Evolutionary conservation across 2,888 invertebrate species (phyloP), one percentile per base, ranked within the genome.

Genomic region (Ypsolopha scabrella): DNA sequence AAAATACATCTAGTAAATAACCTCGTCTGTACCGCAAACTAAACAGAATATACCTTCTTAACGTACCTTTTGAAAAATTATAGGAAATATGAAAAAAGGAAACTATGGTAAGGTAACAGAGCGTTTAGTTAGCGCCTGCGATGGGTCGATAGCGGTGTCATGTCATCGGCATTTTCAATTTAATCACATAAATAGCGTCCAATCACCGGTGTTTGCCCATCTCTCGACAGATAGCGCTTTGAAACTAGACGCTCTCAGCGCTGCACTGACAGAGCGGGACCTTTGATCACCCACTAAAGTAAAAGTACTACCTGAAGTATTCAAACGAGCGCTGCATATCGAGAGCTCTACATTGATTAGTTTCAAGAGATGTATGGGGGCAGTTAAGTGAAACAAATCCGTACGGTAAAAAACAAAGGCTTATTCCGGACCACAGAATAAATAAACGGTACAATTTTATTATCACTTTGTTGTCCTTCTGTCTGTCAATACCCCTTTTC

Each of bases 111-210:
- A 24, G 24, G 24, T 24, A 24, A 24, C 24, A 24, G 2, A 24
- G 24, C 24, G 24, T 24, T n/a, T 24, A 24, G 24, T 24, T 24
- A 2, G 24, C 24, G 4, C 24, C 24, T 24, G 24, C 24, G 24
- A 24, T 24, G 24, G 24, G 2, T 24, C 24, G 9, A 9, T 11
- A 10, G 43, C 13, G 14, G 43, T 13, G 11, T 79, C 78, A 77
- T 81, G 82, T 82, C 81, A 79, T 78, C 76, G 75, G 70, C 80
- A 80, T 76, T 82, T 72, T 71, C 72, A 70, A 68, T 82, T 86
- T 86, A 85, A 86, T 86, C 82, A 86, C 80, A 67, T 78, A 75
- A 80, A 85, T 38, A 34, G 43, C 39, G 83, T 82, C 76, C 73
- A 65, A 71, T 72, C 74, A 34, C n/a, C 41, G 38, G 10, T 51